These are phyloP conservation scores for Tauraco hartlaubi DNA, from an alignment of 2,797 vertebrate species.

Conservation along the genomic window DNA sequence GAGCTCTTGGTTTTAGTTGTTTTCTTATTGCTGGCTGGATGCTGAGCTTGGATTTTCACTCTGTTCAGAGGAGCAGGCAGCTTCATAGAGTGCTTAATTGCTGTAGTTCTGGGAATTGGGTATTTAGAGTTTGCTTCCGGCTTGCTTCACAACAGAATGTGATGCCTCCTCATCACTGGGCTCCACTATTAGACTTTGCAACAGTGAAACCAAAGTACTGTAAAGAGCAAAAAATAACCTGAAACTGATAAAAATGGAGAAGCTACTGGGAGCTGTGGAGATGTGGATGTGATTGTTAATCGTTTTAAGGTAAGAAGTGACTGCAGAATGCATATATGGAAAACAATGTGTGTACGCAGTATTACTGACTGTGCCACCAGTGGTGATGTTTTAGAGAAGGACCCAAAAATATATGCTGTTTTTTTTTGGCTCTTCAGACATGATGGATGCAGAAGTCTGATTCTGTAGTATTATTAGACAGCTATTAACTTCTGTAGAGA, in stretches of 20 bases:
- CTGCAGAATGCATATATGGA: neutral
- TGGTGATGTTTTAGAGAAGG: neutral
- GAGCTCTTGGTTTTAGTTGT: neutral
- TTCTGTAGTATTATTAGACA: neutral
- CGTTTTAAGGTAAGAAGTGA: neutral
- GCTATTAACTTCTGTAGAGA: neutral
- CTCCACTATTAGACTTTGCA: neutral
- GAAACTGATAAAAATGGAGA: neutral
- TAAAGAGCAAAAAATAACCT: neutral
- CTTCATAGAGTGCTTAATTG: constrained; percentile 19
- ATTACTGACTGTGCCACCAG: neutral
- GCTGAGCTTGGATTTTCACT: constrained; percentile 19
- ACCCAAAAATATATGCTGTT: neutral
- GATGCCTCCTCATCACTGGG: neutral
- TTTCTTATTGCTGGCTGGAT: neutral
- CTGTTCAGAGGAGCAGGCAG: neutral
- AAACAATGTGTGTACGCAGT: neutral
- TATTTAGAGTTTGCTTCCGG: neutral
- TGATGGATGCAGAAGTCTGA: neutral
- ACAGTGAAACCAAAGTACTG: neutral
- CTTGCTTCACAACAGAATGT: neutral
- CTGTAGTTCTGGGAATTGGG: constrained; percentile 17
- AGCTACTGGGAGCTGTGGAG: neutral
- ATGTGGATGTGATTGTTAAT: neutral
- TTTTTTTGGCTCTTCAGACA: neutral